Percentiles rank a stretch among this genome's conserved stretches.
These are phyloP conservation scores for Phalacrocorax pelagicus DNA, from an alignment of 2,113 vertebrate genomes.

Conservation along the genomic window DNA sequence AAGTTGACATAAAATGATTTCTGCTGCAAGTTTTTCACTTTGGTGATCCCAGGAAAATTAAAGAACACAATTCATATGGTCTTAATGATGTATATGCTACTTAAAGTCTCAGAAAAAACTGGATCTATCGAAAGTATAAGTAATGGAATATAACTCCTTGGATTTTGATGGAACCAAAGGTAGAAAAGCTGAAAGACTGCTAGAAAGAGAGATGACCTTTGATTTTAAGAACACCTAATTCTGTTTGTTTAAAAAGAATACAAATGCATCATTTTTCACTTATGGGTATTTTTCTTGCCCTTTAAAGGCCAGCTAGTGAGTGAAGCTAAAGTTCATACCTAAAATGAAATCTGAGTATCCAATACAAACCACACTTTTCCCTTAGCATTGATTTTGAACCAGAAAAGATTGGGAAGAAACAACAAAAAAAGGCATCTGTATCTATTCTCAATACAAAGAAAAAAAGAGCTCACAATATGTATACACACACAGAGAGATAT, in stretches of 20 bases:
- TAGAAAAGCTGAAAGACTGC: neutral
- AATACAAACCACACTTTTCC: neutral
- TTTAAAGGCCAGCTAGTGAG: conserved; percentile 51
- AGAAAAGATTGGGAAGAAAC: neutral
- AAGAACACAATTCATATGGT: neutral
- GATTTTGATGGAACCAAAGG: neutral
- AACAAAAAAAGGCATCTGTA: neutral
- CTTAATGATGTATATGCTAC: neutral
- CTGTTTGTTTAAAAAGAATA: conserved; percentile 46
- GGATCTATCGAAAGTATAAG: neutral
- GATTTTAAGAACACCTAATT: neutral
- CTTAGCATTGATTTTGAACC: neutral
- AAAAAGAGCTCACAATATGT: neutral
- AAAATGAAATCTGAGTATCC: conserved; percentile 5
- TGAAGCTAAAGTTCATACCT: conserved; percentile 46
- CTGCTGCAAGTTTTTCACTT: neutral
- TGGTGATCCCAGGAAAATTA: neutral
- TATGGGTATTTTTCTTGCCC: conserved; percentile 42
- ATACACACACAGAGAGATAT: too few relatives aligned
- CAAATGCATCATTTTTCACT: conserved; percentile 48
- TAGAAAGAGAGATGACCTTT: conserved; percentile 23
- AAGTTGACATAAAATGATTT: neutral
- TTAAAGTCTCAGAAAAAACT: neutral
- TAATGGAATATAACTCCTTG: neutral
- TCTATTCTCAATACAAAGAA: neutral